Evolutionary conservation across 2,113 vertebrate species (phyloP).

Genomic region (Zingel zingel): DNA sequence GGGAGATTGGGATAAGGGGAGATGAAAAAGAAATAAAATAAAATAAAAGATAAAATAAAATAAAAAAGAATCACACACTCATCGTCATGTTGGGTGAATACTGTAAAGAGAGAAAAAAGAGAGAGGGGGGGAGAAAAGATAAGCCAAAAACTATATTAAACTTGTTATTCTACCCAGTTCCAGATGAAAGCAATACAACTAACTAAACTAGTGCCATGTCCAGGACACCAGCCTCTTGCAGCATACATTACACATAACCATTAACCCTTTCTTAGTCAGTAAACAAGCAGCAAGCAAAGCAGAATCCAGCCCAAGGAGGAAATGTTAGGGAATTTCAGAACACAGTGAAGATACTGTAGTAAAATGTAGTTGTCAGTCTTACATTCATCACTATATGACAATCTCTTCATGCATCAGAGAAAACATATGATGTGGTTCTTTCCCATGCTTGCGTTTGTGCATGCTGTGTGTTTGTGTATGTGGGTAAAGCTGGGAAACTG

Average conservation of each 20-base stretch:
- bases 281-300: slow-evolving; percentile 69
- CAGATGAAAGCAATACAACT: slow-evolving; percentile 57
- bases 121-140: slow-evolving; percentile 68
- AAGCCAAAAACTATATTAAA: slow-evolving; percentile 73
- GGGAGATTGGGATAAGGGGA: slow-evolving; percentile 65
- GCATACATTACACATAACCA: slow-evolving; percentile 26
- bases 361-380: slow-evolving; percentile 46
- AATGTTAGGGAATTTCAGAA: slow-evolving; percentile 65
- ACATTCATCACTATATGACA: slow-evolving; percentile 50
- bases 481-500: slow-evolving; percentile 27
- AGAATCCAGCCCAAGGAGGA: slow-evolving; percentile 65
- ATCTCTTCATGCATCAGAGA: slow-evolving; percentile 66
- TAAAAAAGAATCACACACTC: slow-evolving; percentile 88
- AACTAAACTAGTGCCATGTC: slow-evolving; percentile 52
- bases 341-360: slow-evolving; percentile 40
- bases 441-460: slow-evolving; percentile 46
- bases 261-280: slow-evolving; percentile 38
- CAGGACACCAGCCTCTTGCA: slow-evolving; percentile 41
- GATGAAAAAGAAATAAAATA: slow-evolving; percentile 73
- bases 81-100: slow-evolving; percentile 94
- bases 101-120: slow-evolving; percentile 83
- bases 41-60: slow-evolving; percentile 70
- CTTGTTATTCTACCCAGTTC: slow-evolving; percentile 50
- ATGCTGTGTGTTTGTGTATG: slow-evolving; percentile 27
- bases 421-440: slow-evolving; percentile 21